A percentile compares a stretch with the other conserved stretches of the same genome.
Conservation (phyloP, 2,888 invertebrate genomes). For the Rotaria socialis region DNA sequence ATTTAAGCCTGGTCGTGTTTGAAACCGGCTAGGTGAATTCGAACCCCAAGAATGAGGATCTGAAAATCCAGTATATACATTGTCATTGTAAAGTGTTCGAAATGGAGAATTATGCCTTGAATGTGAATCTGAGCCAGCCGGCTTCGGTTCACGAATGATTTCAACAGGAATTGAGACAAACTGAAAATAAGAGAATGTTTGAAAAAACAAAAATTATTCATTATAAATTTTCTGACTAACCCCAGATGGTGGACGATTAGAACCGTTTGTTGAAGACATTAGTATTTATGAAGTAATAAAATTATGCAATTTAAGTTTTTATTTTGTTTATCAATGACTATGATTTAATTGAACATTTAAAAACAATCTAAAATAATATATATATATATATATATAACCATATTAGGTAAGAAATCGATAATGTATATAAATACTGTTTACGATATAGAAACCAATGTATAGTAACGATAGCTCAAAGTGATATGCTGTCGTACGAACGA, state of each 20-base stretch:
- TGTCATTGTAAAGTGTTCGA: neutral
- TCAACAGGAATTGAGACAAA: slow-evolving; percentile 24
- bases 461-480: neutral
- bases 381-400: neutral
- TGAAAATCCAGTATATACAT: neutral
- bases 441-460: neutral
- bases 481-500: slow-evolving; percentile 7
- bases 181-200: neutral
- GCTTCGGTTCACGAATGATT: neutral
- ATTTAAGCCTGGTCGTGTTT: neutral
- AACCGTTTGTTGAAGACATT: neutral
- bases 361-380: neutral
- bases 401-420: neutral
- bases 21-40: neutral
- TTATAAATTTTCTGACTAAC: neutral
- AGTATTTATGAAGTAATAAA: neutral
- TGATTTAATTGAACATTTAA: neutral
- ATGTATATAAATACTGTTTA: neutral
- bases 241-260: neutral
- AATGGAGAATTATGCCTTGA: neutral
- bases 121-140: neutral
- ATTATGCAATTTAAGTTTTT: neutral
- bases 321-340: neutral
- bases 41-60: neutral
- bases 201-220: no score